Evolutionary conservation across 2,797 vertebrate species (phyloP).

Genomic region (Lepidocolaptes lacrymiger): DNA sequence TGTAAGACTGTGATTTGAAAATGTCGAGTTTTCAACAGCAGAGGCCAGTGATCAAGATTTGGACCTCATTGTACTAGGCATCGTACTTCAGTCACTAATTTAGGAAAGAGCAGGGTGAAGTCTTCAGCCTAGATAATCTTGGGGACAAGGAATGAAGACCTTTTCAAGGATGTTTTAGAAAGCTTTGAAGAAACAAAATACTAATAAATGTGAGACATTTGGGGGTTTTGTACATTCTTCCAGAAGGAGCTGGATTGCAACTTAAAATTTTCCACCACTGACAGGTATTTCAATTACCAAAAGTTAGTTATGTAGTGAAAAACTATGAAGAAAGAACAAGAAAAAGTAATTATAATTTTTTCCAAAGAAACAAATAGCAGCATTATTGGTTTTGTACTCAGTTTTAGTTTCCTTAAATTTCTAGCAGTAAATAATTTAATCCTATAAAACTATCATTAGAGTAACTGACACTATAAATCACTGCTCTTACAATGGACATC

Average conservation of each 20-base stretch:
- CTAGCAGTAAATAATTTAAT: slow-evolving; percentile 76
- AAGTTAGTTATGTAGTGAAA: slow-evolving; percentile 17
- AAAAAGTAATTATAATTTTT: not conserved
- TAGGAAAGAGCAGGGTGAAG: not conserved
- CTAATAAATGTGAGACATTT: not conserved
- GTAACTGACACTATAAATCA: slow-evolving; percentile 73
- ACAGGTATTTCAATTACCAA: not conserved
- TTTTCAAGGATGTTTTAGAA: not conserved
- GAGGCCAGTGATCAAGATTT: not conserved
- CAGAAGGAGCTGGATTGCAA: not conserved
- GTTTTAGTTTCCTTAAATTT: slow-evolving; percentile 62
- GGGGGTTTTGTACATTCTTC: not conserved
- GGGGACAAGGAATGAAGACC: not conserved
- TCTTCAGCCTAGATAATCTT: not conserved
- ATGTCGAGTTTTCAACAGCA: not conserved
- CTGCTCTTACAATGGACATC: slow-evolving; percentile 67
- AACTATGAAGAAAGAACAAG: not conserved
- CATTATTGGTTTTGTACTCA: slow-evolving; percentile 58
- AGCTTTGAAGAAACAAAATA: not conserved
- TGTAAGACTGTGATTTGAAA: not conserved
- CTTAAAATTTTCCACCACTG: not conserved
- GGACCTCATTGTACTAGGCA: not conserved
- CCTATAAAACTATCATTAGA: slow-evolving; percentile 75
- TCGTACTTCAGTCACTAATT: not conserved
- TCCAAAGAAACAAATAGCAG: slow-evolving; percentile 58